A percentile compares a stretch with the other conserved stretches of the same genome.
Evolutionary conservation across 2,113 vertebrate species (phyloP).

Genomic region (Halcyon malimbica): DNA sequence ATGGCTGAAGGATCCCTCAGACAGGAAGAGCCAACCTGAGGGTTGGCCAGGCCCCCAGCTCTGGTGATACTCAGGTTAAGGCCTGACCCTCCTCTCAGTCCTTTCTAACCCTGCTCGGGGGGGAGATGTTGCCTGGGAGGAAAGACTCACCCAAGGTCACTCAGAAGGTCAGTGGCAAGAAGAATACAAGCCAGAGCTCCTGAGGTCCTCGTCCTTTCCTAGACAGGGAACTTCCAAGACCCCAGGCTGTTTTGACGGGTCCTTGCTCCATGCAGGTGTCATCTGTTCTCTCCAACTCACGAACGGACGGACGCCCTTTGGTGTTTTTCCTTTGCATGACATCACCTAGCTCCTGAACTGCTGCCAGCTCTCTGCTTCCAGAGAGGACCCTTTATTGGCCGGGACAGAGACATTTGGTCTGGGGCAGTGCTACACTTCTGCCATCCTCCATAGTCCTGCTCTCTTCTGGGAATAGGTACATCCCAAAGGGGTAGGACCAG

Average conservation of each 20-base stretch:
- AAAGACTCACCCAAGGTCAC: slow-evolving; percentile 23
- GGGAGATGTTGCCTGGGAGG: not conserved
- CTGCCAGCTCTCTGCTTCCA: slow-evolving; percentile 46
- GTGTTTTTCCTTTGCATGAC: slow-evolving; percentile 66
- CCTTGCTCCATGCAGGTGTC: not conserved
- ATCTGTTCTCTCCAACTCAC: not conserved
- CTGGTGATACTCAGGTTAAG: not conserved
- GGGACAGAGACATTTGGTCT: not conserved
- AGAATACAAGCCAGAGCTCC: not conserved
- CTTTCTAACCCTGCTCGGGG: not conserved
- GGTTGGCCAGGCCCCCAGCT: not conserved
- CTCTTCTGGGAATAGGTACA: not conserved
- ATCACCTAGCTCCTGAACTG: slow-evolving; percentile 51
- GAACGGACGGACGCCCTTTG: slow-evolving; percentile 26
- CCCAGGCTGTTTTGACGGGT: accelerated
- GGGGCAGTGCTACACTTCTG: not conserved
- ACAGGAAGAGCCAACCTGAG: accelerated
- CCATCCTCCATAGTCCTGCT: not conserved
- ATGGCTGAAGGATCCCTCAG: not conserved
- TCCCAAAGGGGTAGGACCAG: not conserved
- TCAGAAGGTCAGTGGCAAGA: slow-evolving; percentile 10
- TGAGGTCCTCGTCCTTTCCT: not conserved
- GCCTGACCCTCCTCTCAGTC: not conserved
- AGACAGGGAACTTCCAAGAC: not conserved
- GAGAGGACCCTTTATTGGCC: slow-evolving; percentile 41